These are phyloP conservation scores for Dicaeum eximium DNA, from an alignment of 2,113 vertebrate genomes.

Conservation along the genomic window DNA sequence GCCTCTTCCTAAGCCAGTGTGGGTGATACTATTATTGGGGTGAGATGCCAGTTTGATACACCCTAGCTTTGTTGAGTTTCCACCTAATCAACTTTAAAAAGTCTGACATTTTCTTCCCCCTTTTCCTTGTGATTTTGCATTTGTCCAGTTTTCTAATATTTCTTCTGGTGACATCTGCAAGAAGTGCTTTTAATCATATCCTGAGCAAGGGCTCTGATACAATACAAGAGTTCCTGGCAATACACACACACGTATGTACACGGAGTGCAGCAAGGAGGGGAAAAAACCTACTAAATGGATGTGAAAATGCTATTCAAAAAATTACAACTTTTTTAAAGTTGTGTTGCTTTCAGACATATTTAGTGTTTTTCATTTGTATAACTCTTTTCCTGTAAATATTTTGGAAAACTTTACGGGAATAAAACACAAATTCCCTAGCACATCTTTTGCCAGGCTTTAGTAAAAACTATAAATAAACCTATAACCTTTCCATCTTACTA, in stretches of 20 bases:
- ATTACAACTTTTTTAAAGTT: background rate
- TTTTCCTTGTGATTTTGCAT: background rate
- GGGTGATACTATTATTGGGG: background rate
- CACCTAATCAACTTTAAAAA: background rate
- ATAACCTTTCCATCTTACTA: background rate
- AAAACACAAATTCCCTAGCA: background rate
- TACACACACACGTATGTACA: rapidly evolving
- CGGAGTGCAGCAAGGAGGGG: background rate
- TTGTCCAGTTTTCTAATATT: background rate
- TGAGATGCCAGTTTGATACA: background rate
- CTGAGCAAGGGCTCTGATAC: background rate
- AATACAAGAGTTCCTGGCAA: background rate
- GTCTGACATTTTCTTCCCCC: background rate
- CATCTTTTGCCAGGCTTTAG: background rate
- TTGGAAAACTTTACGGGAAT: background rate
- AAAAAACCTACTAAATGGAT: background rate
- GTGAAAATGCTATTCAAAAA: background rate
- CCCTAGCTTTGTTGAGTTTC: background rate
- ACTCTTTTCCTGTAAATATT: background rate
- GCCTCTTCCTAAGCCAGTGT: background rate
- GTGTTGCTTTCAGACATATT: background rate
- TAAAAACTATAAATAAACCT: background rate
- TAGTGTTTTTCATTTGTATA: background rate
- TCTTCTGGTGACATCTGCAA: background rate
- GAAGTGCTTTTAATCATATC: background rate